phyloP scores from a whole-genome alignment of 2,797 vertebrate species.

The Odontamblyopus lacepedii region DNA sequence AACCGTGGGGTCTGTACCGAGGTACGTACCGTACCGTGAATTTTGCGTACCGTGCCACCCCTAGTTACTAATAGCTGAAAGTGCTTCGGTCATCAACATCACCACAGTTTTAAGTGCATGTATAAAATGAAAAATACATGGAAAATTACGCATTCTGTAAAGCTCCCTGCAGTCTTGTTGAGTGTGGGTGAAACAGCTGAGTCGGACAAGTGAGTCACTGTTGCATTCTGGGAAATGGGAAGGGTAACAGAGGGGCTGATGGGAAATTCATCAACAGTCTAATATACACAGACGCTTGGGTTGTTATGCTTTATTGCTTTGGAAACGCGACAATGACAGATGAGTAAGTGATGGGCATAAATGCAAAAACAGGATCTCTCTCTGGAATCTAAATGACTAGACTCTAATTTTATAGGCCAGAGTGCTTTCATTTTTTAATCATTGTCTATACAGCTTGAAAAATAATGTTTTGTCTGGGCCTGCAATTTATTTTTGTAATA shows the following conservation, averaged over 20 bases:
- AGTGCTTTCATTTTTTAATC: neutral
- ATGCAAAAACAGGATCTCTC: conserved; percentile 3
- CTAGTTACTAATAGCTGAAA: too few relatives aligned
- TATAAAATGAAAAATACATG: neutral
- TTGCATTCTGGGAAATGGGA: conserved; percentile 64
- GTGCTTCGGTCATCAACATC: too few relatives aligned
- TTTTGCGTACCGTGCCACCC: too few relatives aligned
- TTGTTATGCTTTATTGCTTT: conserved; percentile 59
- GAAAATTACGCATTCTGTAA: neutral
- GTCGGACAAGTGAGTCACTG: conserved; percentile 55
- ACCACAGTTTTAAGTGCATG: neutral
- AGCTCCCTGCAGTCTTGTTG: neutral
- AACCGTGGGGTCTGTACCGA: too few relatives aligned
- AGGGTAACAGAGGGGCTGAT: conserved; percentile 56
- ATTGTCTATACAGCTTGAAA: too few relatives aligned
- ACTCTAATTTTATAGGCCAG: neutral
- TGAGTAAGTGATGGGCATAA: conserved; percentile 30
- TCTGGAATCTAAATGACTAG: neutral
- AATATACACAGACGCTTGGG: conserved; percentile 26
- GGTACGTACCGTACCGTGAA: too few relatives aligned
- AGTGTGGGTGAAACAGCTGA: conserved; percentile 52
- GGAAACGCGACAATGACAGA: conserved; percentile 38
- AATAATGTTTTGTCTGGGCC: too few relatives aligned
- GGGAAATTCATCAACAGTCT: conserved; percentile 60
- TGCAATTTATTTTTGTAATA: too few relatives aligned